Conservation (phyloP, 2,797 vertebrate species). For the Lepilemur septentrionalis region DNA sequence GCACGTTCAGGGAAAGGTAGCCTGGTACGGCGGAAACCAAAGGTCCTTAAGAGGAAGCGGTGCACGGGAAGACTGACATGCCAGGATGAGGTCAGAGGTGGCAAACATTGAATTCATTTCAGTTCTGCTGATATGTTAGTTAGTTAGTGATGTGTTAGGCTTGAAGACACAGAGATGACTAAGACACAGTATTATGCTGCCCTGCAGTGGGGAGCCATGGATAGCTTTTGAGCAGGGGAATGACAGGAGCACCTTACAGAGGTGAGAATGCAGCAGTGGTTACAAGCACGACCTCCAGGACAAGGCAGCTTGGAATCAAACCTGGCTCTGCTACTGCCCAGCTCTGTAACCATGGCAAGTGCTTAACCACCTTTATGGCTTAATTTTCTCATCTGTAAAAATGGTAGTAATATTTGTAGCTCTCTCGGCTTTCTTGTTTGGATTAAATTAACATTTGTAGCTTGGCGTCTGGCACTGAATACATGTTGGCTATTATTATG, state of each 20-base stretch:
- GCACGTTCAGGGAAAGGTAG: background rate
- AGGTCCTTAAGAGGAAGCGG: background rate
- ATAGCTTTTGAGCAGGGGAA: background rate
- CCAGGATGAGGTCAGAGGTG: background rate
- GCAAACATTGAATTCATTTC: background rate
- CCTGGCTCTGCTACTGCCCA: background rate
- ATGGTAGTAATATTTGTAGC: background rate
- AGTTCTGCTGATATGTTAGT: background rate
- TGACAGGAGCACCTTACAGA: background rate
- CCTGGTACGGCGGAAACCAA: background rate
- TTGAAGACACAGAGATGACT: background rate
- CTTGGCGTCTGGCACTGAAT: background rate
- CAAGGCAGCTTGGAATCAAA: background rate
- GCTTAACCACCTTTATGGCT: background rate
- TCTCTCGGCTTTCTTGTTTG: background rate
- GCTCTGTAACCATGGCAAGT: background rate
- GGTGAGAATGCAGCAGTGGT: background rate
- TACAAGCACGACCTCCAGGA: background rate
- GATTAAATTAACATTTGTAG: background rate
- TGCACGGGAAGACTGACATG: background rate
- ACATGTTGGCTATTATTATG: background rate
- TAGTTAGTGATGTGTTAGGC: background rate
- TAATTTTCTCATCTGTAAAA: background rate
- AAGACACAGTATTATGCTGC: background rate
- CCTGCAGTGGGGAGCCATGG: accelerated